Evolutionary conservation across 2,888 invertebrate species (phyloP), one percentile per base, ranked within the genome.

Genomic region (Pocota personata): DNA sequence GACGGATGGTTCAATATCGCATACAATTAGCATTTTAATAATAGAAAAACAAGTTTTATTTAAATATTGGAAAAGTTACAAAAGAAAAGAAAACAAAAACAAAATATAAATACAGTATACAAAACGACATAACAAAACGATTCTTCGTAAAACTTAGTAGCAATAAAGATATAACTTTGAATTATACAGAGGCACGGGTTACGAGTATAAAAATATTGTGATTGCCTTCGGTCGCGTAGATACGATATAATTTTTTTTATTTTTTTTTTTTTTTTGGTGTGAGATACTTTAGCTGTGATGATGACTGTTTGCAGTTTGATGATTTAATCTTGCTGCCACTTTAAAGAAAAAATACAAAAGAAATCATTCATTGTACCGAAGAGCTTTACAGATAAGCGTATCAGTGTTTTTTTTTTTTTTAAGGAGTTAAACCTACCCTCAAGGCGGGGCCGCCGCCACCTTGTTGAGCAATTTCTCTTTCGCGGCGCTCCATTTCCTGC

Each of bases 401-500:
- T 75, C 46, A 24, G 6, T 27, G 3, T n/a, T n/a, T n/a, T n/a
- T n/a, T n/a, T n/a, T n/a, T n/a, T 3, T 16, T 14, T 30, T 0
- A 2, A 10, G 16, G 5, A 0, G 0, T 35, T 40, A 10, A 3
- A 75, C 37, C 73, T 72, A 90, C 91, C 77, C 78, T 89, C 27
- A 90, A 87, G 14, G 87, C 80, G 1, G 90, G 88, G 3, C 87
- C 88, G 3, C 87, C 88, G 0, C 88, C 90, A n/a, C 91, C 91
- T 46, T 88, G 88, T 1, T 90, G 89, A 0, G 90, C 90, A 0
- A 90, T 89, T 37, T 95, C 94, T 82, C 93, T 92, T 87, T 95
- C 94, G 1, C 94, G 91, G 19, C 92, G 93, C 86, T 95, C 95
- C 89, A 94, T 91, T 75, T 95, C 94, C 14, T 93, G 93, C 0